Evolutionary conservation across 2,113 vertebrate genomes (phyloP).

Genomic region (Potamarius usumacintae): DNA sequence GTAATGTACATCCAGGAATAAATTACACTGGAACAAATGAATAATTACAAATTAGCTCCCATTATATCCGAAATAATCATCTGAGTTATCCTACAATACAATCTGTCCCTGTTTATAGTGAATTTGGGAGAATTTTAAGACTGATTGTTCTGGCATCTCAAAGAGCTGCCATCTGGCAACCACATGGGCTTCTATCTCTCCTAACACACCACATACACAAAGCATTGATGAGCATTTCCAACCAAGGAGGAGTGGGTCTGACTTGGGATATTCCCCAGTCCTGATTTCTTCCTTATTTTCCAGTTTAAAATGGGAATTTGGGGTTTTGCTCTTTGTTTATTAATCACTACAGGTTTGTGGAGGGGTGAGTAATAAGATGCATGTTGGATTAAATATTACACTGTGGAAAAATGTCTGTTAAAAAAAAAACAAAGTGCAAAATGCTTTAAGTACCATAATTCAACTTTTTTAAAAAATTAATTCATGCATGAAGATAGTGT

Average conservation of each 20-base stretch:
- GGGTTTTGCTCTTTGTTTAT: conserved; percentile 47
- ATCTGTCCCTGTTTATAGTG: background rate
- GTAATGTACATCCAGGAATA: no score
- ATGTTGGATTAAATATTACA: background rate
- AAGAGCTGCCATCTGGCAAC: background rate
- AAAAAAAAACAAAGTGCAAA: background rate
- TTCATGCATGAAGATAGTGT: background rate
- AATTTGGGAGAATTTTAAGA: background rate
- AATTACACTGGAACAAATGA: background rate
- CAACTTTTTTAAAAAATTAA: background rate
- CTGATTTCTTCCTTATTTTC: background rate
- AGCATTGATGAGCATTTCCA: background rate
- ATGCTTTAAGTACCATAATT: background rate
- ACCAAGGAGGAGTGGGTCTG: background rate
- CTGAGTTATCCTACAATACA: no score
- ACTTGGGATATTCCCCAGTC: background rate
- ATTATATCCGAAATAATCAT: background rate
- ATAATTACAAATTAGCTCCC: no score
- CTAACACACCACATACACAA: background rate
- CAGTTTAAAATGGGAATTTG: conserved; percentile 47
- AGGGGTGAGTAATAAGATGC: conserved; percentile 49
- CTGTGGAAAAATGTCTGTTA: background rate
- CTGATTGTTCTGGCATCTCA: background rate
- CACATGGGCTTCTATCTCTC: background rate
- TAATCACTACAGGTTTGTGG: conserved; percentile 49